phyloP scores from a whole-genome alignment of 2,888 invertebrate species.

The Drosophila anceps region DNA sequence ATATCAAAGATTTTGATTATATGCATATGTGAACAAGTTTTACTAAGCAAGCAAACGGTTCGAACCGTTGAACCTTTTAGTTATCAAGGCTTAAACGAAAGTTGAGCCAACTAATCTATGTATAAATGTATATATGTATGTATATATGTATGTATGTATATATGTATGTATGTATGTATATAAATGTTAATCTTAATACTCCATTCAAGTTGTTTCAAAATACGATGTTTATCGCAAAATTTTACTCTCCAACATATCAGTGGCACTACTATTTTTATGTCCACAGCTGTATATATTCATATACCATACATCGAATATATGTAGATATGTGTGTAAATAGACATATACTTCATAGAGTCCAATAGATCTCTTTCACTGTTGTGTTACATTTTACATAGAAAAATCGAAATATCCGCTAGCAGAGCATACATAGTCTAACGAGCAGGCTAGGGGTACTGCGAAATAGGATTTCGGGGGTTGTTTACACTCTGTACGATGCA shows the following conservation, averaged over 20 bases:
- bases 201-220: no score
- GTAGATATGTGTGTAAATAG: neutral
- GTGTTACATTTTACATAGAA: neutral
- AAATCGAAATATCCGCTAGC: neutral
- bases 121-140: neutral
- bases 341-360: neutral
- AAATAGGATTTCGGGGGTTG: slow-evolving; percentile 39
- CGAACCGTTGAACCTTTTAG: neutral
- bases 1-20: neutral
- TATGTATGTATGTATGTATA: no score
- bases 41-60: no score
- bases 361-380: neutral
- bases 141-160: neutral
- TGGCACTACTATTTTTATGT: no score
- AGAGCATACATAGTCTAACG: slow-evolving; percentile 5
- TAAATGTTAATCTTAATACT: no score
- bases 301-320: no score
- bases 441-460: slow-evolving; percentile 28
- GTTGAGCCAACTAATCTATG: neutral
- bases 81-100: neutral
- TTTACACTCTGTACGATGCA: slow-evolving; percentile 20
- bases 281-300: no score
- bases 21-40: neutral
- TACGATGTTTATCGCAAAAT: no score
- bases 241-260: no score